These are phyloP conservation scores for Macropodus opercularis DNA, from an alignment of 2,797 vertebrate genomes.

Conservation along the genomic window DNA sequence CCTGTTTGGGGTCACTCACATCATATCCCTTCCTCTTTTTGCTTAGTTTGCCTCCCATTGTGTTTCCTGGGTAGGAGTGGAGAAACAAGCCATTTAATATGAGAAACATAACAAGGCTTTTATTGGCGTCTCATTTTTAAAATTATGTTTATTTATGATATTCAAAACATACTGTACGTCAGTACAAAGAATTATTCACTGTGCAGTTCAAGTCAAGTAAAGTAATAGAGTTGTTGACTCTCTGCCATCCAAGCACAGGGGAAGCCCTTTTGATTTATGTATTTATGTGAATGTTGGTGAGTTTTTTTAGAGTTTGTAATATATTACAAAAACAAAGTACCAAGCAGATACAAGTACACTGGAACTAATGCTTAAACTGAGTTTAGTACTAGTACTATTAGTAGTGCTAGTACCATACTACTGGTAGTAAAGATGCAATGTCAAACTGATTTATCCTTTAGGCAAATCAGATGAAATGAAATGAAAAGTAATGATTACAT, in stretches of 20 bases:
- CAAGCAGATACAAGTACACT: background rate
- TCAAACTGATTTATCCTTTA: no score
- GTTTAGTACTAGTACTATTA: no score
- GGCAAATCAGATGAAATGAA: background rate
- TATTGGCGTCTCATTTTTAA: background rate
- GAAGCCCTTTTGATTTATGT: background rate
- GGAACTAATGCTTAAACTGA: no score
- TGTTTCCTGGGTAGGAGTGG: slow-evolving; percentile 67
- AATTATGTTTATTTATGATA: no score
- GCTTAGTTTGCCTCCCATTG: slow-evolving; percentile 97
- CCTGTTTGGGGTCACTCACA: slow-evolving; percentile 90
- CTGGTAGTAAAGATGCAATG: background rate
- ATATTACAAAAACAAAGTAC: background rate
- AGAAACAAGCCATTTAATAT: slow-evolving; percentile 35
- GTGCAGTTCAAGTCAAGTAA: no score
- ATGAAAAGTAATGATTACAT: no score
- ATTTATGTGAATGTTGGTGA: background rate
- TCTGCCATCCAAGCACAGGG: background rate
- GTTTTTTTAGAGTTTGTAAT: background rate
- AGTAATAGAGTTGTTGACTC: background rate
- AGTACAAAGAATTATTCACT: no score
- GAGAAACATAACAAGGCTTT: slow-evolving; percentile 4
- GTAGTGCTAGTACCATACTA: background rate
- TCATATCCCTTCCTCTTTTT: slow-evolving; percentile 99
- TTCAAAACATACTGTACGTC: no score